These are phyloP conservation scores for Notodonta ziczac DNA, from an alignment of 2,888 invertebrate species.

Conservation along the genomic window DNA sequence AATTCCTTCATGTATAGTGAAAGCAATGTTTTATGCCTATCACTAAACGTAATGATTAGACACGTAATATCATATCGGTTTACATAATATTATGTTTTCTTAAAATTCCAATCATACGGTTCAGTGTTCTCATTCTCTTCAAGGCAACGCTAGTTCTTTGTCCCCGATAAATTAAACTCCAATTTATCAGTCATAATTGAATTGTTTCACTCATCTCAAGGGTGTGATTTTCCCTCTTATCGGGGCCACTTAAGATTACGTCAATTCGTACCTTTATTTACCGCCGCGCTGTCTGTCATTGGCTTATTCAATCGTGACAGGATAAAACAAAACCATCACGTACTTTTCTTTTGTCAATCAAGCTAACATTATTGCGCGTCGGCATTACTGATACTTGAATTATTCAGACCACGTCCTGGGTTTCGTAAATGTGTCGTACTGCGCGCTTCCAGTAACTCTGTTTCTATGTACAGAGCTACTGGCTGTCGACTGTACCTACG, in stretches of 20 bases:
- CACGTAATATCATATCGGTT: too few species aligned
- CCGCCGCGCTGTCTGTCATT: constrained; percentile 33
- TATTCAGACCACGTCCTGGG: constrained; percentile 27
- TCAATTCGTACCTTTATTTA: constrained; percentile 7
- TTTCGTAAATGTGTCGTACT: constrained; percentile 19
- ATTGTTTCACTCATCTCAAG: background rate
- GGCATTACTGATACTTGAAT: constrained; percentile 23
- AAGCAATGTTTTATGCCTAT: too few species aligned
- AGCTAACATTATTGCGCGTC: constrained; percentile 27
- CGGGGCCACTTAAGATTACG: constrained; percentile 23
- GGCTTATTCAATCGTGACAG: constrained; percentile 16
- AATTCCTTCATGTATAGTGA: too few species aligned
- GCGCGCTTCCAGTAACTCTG: constrained; percentile 30
- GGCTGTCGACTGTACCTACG: constrained; percentile 21
- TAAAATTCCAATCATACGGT: background rate
- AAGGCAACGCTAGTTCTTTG: background rate
- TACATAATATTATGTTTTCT: too few species aligned
- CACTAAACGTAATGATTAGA: too few species aligned
- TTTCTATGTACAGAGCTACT: constrained; percentile 21
- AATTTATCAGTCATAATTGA: background rate
- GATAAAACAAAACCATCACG: constrained; percentile 33
- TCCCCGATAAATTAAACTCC: background rate
- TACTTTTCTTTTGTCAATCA: constrained; percentile 36
- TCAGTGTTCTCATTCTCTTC: background rate
- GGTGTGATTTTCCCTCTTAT: constrained; percentile 14